These are phyloP conservation scores for Balanococcus diminutus DNA, from an alignment of 2,888 invertebrate genomes.

Conservation along the genomic window DNA sequence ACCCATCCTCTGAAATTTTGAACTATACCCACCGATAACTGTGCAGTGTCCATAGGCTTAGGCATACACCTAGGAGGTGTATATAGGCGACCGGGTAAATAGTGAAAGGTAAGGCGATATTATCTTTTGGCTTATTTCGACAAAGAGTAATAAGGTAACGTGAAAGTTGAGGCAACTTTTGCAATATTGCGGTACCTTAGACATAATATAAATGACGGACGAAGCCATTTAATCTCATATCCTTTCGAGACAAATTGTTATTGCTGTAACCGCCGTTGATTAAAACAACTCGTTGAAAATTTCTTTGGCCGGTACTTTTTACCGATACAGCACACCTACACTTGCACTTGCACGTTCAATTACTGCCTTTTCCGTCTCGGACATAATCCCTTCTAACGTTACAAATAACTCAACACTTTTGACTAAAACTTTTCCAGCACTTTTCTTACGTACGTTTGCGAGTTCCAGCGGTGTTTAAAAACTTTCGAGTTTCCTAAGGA, in stretches of 20 bases:
- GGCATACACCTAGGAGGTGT: neutral
- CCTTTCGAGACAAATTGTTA: slow-evolving; percentile 34
- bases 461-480: neutral
- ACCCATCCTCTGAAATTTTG: neutral
- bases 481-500: neutral
- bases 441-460: neutral
- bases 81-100: neutral
- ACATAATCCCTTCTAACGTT: neutral
- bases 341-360: slow-evolving; percentile 4
- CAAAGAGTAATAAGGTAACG: slow-evolving; percentile 20
- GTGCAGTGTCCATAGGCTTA: neutral
- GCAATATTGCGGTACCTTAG: slow-evolving; percentile 27
- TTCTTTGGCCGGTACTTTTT: neutral
- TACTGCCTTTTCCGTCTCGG: slow-evolving; percentile 12
- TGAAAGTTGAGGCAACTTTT: slow-evolving; percentile 25
- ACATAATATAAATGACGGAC: slow-evolving; percentile 39
- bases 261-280: slow-evolving; percentile 25
- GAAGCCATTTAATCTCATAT: slow-evolving; percentile 39
- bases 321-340: neutral
- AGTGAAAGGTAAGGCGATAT: neutral
- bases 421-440: neutral
- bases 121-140: slow-evolving; percentile 27
- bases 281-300: slow-evolving; percentile 33
- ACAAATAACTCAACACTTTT: slow-evolving; percentile 38
- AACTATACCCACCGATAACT: neutral